A percentile compares a stretch with the other conserved stretches of the same genome.
Conservation (phyloP, 2,888 invertebrate genomes). For the Xylota sylvarum region DNA sequence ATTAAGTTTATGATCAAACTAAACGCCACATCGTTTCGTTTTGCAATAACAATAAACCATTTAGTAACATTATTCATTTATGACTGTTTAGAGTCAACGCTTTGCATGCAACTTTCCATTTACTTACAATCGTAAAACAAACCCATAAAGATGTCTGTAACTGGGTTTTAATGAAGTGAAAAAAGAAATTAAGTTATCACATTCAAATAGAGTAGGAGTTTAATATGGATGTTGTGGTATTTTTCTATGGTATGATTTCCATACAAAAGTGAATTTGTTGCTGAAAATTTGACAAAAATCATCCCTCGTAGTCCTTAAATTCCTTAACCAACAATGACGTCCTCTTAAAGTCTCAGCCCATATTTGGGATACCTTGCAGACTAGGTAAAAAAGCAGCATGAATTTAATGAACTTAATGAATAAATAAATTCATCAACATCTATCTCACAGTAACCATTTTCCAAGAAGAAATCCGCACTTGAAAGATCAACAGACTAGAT, state of each 20-base stretch:
- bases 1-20: constrained; percentile 15
- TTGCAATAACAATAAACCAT: constrained; percentile 14
- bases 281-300: too few relatives aligned
- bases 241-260: not conserved
- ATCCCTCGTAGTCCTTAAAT: too few relatives aligned
- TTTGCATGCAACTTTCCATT: constrained; percentile 23
- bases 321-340: too few relatives aligned
- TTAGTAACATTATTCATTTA: constrained; percentile 14
- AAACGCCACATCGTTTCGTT: constrained; percentile 25
- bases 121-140: constrained; percentile 22
- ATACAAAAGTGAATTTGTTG: not conserved
- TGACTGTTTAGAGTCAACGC: not conserved
- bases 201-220: not conserved
- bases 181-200: not conserved
- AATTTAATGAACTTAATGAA: constrained; percentile 2
- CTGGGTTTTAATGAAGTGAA: not conserved
- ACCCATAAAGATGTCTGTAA: not conserved
- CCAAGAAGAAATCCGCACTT: constrained; percentile 33
- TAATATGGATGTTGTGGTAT: not conserved
- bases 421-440: not conserved
- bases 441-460: not conserved
- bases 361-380: not conserved
- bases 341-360: not conserved
- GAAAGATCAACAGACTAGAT: constrained; percentile 45
- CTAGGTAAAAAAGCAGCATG: not conserved